Conservation (phyloP, 2,113 vertebrate genomes). For the Kryptolebias marmoratus region DNA sequence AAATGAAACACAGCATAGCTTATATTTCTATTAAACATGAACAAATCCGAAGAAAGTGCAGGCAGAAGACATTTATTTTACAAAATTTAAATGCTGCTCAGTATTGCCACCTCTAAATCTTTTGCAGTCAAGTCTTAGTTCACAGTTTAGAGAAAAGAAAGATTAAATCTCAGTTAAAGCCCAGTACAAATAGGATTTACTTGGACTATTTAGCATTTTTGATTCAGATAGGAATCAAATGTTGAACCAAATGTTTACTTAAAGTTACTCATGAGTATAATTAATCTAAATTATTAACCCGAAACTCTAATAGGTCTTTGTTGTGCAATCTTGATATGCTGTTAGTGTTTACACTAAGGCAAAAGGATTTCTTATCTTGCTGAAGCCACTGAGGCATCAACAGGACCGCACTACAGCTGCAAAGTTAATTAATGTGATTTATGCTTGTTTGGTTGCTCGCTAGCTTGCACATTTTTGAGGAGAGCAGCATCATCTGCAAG, state of each 20-base stretch:
- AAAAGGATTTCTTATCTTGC: slow-evolving; percentile 70
- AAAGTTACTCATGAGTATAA: slow-evolving; percentile 59
- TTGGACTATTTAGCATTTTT: slow-evolving; percentile 62
- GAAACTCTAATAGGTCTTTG: slow-evolving; percentile 69
- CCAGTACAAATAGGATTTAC: slow-evolving; percentile 53
- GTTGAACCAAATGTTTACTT: slow-evolving; percentile 64
- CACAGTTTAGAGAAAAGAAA: slow-evolving; percentile 22
- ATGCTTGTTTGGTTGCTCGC: slow-evolving; percentile 73
- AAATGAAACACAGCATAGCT: background rate
- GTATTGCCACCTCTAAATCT: slow-evolving; percentile 15
- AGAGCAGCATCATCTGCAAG: slow-evolving; percentile 75
- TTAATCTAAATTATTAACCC: slow-evolving; percentile 69
- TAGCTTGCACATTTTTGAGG: slow-evolving; percentile 76
- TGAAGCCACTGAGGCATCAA: slow-evolving; percentile 71
- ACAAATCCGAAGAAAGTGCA: background rate
- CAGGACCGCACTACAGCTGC: slow-evolving; percentile 69
- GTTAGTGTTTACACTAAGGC: slow-evolving; percentile 67
- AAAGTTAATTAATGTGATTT: slow-evolving; percentile 77
- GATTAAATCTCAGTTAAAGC: slow-evolving; percentile 48
- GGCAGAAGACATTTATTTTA: slow-evolving; percentile 1
- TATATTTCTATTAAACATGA: background rate
- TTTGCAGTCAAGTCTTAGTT: slow-evolving; percentile 13
- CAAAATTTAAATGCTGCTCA: slow-evolving; percentile 5
- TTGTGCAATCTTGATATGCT: slow-evolving; percentile 65
- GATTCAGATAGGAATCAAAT: slow-evolving; percentile 52